These are phyloP conservation scores for Vireo griseus DNA, from an alignment of 2,797 vertebrate genomes.

Conservation along the genomic window DNA sequence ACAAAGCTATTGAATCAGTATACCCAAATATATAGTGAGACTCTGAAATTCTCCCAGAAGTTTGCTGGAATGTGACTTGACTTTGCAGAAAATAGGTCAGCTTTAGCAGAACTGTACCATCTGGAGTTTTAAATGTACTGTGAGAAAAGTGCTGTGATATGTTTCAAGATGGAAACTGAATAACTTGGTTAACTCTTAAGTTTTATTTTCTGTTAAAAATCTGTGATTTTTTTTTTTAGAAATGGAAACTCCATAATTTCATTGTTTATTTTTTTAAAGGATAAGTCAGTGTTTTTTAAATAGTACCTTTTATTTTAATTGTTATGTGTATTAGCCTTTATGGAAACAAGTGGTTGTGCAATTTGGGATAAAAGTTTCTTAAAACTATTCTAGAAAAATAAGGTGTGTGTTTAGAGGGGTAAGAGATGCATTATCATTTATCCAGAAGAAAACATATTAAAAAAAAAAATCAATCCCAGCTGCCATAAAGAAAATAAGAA, in stretches of 20 bases:
- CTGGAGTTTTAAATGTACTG: not conserved
- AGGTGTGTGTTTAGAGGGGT: not conserved
- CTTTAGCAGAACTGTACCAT: constrained; percentile 9
- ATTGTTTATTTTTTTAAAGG: not conserved
- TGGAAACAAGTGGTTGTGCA: not conserved
- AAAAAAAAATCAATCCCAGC: not conserved
- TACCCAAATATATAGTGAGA: not conserved
- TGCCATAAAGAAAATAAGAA: constrained; percentile 6
- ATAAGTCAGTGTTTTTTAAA: not conserved
- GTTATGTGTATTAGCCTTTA: not conserved
- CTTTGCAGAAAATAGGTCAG: constrained; percentile 33
- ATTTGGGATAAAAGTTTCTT: not conserved
- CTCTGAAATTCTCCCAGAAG: not conserved
- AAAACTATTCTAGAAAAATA: not conserved
- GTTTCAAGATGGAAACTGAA: not conserved
- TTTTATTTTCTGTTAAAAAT: not conserved
- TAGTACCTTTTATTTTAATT: not conserved
- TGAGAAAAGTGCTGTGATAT: not conserved
- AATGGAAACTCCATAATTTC: not conserved
- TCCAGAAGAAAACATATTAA: not conserved
- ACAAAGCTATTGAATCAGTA: not conserved
- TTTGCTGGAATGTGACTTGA: not conserved
- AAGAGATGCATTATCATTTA: not conserved
- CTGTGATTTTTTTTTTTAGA: not conserved
- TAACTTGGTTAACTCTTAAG: not conserved